A percentile compares a stretch with the other conserved stretches of the same genome.
These are phyloP conservation scores for Callipepla californica DNA, from an alignment of 2,113 vertebrate genomes.

Conservation along the genomic window DNA sequence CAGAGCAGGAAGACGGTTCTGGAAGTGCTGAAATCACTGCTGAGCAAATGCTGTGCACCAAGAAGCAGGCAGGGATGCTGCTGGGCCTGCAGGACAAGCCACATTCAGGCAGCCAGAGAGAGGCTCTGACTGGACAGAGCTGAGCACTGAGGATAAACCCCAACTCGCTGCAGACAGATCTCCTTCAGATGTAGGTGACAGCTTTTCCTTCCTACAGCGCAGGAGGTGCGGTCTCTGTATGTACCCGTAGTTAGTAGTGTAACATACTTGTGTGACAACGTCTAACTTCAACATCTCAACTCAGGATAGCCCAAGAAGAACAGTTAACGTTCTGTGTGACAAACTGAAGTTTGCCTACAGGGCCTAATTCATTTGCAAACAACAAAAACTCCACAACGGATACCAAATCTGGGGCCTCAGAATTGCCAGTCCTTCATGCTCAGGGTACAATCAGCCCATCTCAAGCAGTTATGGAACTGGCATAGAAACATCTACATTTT, in stretches of 20 bases:
- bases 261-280: neutral
- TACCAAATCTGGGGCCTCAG: neutral
- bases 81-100: neutral
- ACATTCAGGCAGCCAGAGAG: accelerated
- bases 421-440: neutral
- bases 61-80: neutral
- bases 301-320: neutral
- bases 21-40: neutral
- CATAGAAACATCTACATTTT: neutral
- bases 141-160: neutral
- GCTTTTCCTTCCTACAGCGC: neutral
- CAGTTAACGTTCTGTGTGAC: neutral
- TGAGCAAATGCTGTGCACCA: neutral
- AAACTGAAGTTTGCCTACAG: neutral
- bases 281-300: neutral
- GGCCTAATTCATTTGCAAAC: neutral
- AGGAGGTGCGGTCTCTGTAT: constrained; percentile 5
- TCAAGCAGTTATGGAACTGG: neutral
- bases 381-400: neutral
- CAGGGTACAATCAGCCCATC: neutral
- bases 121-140: neutral
- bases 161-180: neutral
- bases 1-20: constrained; percentile 25
- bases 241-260: neutral
- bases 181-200: neutral